Percentiles rank a stretch among this genome's conserved stretches.
Conservation (phyloP, 2,113 vertebrate species). For the Camelus bactrianus region DNA sequence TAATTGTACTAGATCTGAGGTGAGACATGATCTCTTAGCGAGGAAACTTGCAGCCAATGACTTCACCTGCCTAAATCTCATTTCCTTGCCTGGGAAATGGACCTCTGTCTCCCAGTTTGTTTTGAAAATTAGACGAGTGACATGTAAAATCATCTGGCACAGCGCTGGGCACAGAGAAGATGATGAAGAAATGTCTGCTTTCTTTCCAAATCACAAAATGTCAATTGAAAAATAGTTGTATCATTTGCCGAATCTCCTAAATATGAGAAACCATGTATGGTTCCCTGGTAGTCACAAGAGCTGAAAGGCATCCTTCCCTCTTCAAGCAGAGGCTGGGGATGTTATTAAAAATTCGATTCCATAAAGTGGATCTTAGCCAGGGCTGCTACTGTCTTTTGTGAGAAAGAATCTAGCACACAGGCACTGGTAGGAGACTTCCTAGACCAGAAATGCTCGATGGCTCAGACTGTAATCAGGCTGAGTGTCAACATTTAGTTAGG, state of each 20-base stretch:
- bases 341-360: not conserved
- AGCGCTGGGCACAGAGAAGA: not conserved
- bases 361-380: not conserved
- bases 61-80: not conserved
- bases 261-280: not conserved
- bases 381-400: not conserved
- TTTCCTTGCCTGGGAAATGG: not conserved
- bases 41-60: not conserved
- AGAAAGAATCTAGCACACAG: not conserved
- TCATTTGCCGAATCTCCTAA: not conserved
- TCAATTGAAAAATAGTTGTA: not conserved
- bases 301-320: not conserved
- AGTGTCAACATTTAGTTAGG: slow-evolving; percentile 34
- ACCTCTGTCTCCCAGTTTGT: not conserved
- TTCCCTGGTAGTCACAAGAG: not conserved
- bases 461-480: slow-evolving; percentile 44
- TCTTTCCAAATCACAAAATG: not conserved
- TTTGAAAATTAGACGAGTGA: slow-evolving; percentile 8
- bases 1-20: not conserved
- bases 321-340: not conserved
- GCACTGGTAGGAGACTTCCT: not conserved
- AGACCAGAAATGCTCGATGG: not conserved
- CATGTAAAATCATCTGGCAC: not conserved
- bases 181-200: not conserved
- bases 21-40: not conserved